Evolutionary conservation across 2,797 vertebrate species (phyloP), one percentile per base, ranked within the genome.

Genomic region (Hypotaenidia philippensis): DNA sequence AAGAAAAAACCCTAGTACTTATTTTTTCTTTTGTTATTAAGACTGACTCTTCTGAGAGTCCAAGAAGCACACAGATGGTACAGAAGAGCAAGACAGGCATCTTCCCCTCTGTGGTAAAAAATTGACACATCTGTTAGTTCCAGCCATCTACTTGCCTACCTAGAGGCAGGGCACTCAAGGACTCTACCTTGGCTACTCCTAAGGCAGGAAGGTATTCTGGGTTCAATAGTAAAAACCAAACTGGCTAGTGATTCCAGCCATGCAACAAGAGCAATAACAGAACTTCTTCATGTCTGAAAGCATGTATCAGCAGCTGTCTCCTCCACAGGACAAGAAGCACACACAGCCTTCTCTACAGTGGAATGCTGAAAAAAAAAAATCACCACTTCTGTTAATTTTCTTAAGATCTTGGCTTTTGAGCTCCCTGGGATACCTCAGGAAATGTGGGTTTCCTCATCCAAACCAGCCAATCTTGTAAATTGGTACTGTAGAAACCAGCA

Each of bases 381-480:
- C 61, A 74, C 23, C 10, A 45, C 52, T 87, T 91, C 72, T 90
- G 41, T 93, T 81, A 66, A 79, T 91, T 93, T 96, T 90, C 94
- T 60, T 23, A 64, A 90, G 70, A 84, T 82, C 69, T 88, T 94
- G 83, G 77, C 74, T 91, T 93, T 88, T 84, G 66, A 86, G 77
- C 53, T 91, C 52, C 70, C 63, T 91, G 91, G 94, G 70, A 96
- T 94, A 93, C 93, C 89, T 96, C 94, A 95, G 96, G 94, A 96
- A 95, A 76, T 93, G 89, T 64, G 93, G 94, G 77, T 95, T 96
- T 96, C 94, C 96, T 95, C 92, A 83, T 88, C 87, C 94, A 96
- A 95, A 95, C 96, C 95, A 94, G 89, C 74, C 87, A 87, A 76
- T 88, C 94, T 90, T 94, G 94, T 93, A 95, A 97, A 97, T 96